Conservation (phyloP, 2,113 vertebrate genomes). For the Cryptomyrus ogoouensis region DNA sequence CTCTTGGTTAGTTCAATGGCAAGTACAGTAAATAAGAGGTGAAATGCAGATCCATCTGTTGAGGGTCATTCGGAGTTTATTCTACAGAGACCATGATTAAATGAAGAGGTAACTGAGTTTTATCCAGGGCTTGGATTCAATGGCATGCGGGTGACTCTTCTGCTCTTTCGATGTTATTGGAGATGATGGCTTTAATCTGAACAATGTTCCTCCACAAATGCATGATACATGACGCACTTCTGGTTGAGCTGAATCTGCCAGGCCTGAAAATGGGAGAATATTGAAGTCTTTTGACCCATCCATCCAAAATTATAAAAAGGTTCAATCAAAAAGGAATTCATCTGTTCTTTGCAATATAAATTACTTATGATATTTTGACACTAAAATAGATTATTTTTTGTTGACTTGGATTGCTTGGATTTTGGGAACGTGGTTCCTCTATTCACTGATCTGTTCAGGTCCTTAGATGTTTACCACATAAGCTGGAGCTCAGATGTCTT, state of each 20-base stretch:
- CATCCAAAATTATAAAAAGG: neutral
- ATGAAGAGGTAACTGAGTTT: neutral
- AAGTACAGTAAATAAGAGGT: neutral
- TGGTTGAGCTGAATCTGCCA: neutral
- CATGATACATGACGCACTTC: neutral
- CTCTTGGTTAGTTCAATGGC: neutral
- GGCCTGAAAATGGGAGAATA: neutral
- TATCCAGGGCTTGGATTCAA: neutral
- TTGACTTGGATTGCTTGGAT: neutral
- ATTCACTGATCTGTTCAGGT: neutral
- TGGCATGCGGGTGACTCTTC: neutral
- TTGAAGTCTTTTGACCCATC: neutral
- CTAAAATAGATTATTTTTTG: neutral
- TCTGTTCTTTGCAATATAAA: neutral
- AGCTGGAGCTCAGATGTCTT: neutral
- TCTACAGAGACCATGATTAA: neutral
- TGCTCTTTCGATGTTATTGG: neutral
- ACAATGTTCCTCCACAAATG: neutral
- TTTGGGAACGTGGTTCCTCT: neutral
- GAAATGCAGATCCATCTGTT: neutral
- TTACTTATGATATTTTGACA: neutral
- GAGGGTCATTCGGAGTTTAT: neutral
- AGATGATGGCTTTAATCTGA: neutral
- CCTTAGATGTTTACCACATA: neutral
- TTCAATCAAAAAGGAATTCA: neutral